Conservation (phyloP, 2,797 vertebrate species). For the Sebastes trivittatus region DNA sequence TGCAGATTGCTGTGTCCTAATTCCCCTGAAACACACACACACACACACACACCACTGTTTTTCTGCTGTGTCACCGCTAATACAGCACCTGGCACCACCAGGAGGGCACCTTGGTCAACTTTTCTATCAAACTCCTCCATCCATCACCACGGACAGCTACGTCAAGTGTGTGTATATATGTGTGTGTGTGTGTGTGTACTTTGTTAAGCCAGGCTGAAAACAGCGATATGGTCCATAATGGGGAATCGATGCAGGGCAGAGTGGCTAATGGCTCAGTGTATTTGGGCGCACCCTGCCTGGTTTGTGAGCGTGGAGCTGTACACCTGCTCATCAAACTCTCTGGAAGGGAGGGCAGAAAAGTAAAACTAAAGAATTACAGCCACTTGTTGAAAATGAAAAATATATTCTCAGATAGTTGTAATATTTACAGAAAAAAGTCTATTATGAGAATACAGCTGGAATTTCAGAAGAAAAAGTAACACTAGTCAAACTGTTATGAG, state of each 20-base stretch:
- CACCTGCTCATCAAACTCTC: background rate
- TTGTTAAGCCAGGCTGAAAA: conserved; percentile 28
- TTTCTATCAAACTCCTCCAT: conserved; percentile 35
- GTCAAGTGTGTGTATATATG: background rate
- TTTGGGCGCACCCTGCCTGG: background rate
- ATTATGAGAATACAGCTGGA: no score
- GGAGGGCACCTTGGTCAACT: conserved; percentile 20
- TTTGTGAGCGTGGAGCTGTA: background rate
- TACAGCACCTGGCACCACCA: conserved; percentile 15
- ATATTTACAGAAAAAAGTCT: background rate
- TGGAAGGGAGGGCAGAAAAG: background rate
- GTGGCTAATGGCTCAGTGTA: conserved; percentile 30
- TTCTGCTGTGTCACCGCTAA: conserved; percentile 10
- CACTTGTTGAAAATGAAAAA: background rate
- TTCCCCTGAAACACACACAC: background rate
- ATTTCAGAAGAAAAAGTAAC: no score
- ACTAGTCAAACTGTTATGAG: no score
- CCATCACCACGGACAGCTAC: conserved; percentile 10
- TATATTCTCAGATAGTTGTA: background rate
- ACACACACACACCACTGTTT: background rate
- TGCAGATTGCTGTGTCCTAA: conserved; percentile 24
- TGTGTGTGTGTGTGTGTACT: background rate
- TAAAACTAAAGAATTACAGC: background rate
- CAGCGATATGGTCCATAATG: conserved; percentile 12
- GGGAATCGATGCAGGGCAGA: conserved; percentile 37